phyloP scores from a whole-genome alignment of 2,888 invertebrate genomes.

The Lampropteryx suffumata region DNA sequence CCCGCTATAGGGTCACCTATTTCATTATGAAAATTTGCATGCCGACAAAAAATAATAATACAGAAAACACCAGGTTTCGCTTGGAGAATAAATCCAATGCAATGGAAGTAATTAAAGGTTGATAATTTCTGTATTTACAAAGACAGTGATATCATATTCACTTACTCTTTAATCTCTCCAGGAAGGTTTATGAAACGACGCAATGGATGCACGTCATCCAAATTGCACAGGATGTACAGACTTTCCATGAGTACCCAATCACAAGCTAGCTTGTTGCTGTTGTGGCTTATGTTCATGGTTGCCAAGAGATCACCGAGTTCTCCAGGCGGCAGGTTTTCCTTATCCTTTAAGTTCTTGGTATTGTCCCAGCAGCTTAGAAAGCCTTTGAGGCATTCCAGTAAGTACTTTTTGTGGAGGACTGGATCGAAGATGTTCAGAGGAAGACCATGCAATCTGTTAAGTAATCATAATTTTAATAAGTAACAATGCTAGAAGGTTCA shows the following conservation, averaged over 20 bases:
- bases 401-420: conserved; percentile 86
- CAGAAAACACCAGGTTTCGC: too few species aligned
- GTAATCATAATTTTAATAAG: too few species aligned
- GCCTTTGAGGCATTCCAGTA: conserved; percentile 88
- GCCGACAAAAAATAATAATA: too few species aligned
- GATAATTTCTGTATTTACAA: too few species aligned
- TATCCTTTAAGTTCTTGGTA: conserved; percentile 41
- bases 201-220: conserved; percentile 83
- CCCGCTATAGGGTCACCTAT: too few species aligned
- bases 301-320: conserved; percentile 20
- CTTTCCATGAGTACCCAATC: conserved; percentile 84
- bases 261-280: conserved; percentile 37
- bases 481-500: too few species aligned
- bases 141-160: not conserved
- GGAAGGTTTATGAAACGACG: conserved; percentile 75
- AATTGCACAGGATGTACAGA: conserved; percentile 86
- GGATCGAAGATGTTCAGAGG: conserved; percentile 84
- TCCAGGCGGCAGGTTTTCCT: not conserved
- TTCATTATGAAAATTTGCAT: too few species aligned
- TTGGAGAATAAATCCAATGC: too few species aligned
- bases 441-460: conserved; percentile 83
- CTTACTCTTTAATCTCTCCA: conserved; percentile 70
- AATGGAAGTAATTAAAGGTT: too few species aligned
- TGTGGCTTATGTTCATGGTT: conserved; percentile 29
- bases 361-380: conserved; percentile 83